phyloP scores from a whole-genome alignment of 2,888 invertebrate species.

The Tachina grossa region DNA sequence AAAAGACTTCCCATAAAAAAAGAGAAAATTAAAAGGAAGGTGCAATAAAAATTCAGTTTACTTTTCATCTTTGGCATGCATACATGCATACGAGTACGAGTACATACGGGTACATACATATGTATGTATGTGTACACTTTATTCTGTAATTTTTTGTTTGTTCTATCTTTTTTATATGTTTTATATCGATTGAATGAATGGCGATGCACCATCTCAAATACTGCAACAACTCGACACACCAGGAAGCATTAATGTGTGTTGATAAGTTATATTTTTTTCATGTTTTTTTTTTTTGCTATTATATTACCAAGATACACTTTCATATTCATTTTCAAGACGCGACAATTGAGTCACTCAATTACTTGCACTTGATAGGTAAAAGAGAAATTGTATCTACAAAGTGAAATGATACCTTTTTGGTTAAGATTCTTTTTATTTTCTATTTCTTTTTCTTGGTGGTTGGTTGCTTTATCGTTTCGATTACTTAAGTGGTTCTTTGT shows the following conservation, averaged over 20 bases:
- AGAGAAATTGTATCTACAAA: conserved; percentile 45
- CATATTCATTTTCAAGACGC: conserved; percentile 63
- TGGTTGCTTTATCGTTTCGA: conserved; percentile 14
- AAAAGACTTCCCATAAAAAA: conserved; percentile 75
- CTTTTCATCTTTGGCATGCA: conserved; percentile 42
- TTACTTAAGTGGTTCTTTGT: conserved; percentile 47
- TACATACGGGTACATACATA: too few relatives aligned
- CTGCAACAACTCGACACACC: conserved; percentile 37
- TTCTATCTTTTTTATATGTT: conserved; percentile 21
- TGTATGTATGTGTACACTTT: background rate
- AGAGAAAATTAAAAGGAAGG: conserved; percentile 79
- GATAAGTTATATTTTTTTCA: conserved; percentile 55
- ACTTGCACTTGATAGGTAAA: conserved; percentile 64
- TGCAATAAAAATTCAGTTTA: conserved; percentile 81
- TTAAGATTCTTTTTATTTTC: conserved; percentile 20
- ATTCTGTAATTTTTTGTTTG: conserved; percentile 37
- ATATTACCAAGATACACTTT: conserved; percentile 50
- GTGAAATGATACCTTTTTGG: conserved; percentile 52
- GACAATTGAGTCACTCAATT: conserved; percentile 69
- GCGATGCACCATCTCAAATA: conserved; percentile 59
- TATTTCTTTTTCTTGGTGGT: background rate
- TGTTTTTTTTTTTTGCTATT: conserved; percentile 12
- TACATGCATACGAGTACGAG: background rate
- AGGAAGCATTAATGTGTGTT: conserved; percentile 69
- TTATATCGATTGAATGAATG: conserved; percentile 62